Evolutionary conservation across 1,140 invertebrate genomes (phyloP).

Genomic region (Bombus balteatus): DNA sequence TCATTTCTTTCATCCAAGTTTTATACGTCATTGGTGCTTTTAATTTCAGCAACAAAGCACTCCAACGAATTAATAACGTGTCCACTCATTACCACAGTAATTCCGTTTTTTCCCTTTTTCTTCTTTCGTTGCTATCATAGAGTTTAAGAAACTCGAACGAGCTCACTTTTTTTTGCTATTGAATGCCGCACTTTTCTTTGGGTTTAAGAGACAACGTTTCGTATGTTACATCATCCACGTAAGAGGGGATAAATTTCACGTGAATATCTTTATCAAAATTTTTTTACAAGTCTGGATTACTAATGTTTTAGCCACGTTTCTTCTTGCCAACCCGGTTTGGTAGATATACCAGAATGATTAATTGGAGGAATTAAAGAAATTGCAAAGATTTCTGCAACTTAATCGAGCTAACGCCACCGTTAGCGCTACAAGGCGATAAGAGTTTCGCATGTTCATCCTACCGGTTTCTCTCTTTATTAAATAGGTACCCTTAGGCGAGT

Average conservation of each 20-base stretch:
- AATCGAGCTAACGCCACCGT: no score
- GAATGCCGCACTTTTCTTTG: background rate
- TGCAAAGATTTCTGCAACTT: no score
- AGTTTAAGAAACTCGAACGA: background rate
- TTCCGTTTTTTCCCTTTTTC: no score
- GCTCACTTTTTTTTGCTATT: no score
- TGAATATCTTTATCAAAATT: background rate
- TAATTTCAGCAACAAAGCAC: no score
- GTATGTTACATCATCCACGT: background rate
- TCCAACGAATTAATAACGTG: no score
- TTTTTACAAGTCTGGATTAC: background rate
- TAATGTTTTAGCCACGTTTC: no score
- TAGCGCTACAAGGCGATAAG: background rate
- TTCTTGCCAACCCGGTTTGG: accelerated
- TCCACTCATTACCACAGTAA: no score
- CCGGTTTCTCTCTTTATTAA: conserved; percentile 6
- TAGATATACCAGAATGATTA: background rate
- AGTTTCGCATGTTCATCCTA: conserved; percentile 5
- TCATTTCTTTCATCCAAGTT: background rate
- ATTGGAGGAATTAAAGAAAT: background rate
- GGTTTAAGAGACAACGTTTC: background rate
- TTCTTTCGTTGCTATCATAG: background rate
- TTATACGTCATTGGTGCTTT: background rate
- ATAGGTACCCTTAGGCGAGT: background rate
- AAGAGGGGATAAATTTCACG: background rate